A percentile compares a stretch with the other conserved stretches of the same genome.
Conservation (phyloP, 2,888 invertebrate genomes). For the Oxycera nigricornis region DNA sequence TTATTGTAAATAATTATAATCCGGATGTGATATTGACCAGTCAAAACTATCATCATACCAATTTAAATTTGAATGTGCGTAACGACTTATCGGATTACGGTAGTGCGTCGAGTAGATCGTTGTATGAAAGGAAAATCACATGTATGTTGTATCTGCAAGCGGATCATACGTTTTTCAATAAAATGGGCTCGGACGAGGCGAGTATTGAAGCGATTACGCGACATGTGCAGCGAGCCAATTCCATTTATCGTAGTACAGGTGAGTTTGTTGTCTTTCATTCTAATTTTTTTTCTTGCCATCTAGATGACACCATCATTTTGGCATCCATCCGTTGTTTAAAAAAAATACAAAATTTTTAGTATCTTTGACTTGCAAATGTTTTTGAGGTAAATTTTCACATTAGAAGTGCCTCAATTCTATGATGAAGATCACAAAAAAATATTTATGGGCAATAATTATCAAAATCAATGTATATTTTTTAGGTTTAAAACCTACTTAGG, state of each 20-base stretch:
- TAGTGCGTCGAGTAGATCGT: constrained; percentile 57
- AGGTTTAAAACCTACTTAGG: too few relatives aligned
- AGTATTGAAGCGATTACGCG: constrained; percentile 95
- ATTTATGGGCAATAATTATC: too few relatives aligned
- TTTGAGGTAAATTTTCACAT: too few relatives aligned
- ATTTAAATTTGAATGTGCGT: constrained; percentile 47
- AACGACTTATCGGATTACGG: constrained; percentile 44
- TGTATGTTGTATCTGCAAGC: constrained; percentile 96
- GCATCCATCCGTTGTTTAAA: too few relatives aligned
- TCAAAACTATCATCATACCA: constrained; percentile 47
- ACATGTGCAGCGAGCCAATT: constrained; percentile 92
- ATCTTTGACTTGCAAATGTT: too few relatives aligned
- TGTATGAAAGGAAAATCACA: constrained; percentile 82
- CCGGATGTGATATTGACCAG: constrained; percentile 58
- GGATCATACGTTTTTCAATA: constrained; percentile 93
- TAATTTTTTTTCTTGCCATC: not conserved
- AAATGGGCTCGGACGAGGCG: constrained; percentile 92
- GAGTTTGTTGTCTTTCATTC: constrained; percentile 50
- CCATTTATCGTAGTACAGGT: constrained; percentile 86
- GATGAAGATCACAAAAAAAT: too few relatives aligned
- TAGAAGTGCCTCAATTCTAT: too few relatives aligned
- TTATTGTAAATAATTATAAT: constrained; percentile 68
- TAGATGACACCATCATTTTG: not conserved
- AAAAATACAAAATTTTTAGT: too few relatives aligned
- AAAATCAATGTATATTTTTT: too few relatives aligned